Conservation (phyloP, 2,113 vertebrate species). For the Stigmatopora nigra region DNA sequence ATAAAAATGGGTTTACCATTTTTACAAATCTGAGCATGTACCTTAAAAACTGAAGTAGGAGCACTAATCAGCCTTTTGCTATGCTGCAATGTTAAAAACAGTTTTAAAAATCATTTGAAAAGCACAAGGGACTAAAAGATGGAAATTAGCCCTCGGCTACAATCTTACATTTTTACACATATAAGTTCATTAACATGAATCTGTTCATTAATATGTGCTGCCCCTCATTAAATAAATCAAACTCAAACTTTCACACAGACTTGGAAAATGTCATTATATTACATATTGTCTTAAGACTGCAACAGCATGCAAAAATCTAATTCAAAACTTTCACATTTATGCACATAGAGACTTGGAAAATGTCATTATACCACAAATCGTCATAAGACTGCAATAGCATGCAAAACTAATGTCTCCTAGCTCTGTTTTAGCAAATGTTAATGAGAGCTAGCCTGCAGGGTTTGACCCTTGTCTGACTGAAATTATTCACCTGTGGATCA, state of each 20-base stretch:
- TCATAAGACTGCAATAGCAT: neutral
- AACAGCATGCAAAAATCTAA: too few relatives aligned
- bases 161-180: too few relatives aligned
- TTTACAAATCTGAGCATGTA: too few relatives aligned
- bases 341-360: too few relatives aligned
- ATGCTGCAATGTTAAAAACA: neutral
- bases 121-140: too few relatives aligned
- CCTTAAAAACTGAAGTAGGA: neutral
- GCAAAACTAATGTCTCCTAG: neutral
- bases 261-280: neutral
- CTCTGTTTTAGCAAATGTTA: neutral
- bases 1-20: too few relatives aligned
- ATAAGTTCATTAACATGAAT: too few relatives aligned
- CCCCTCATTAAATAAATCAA: too few relatives aligned
- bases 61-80: neutral
- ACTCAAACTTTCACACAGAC: neutral
- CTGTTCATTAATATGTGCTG: too few relatives aligned
- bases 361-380: neutral
- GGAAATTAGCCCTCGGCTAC: too few relatives aligned
- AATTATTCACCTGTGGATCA: slow-evolving; percentile 31
- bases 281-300: neutral
- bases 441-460: neutral
- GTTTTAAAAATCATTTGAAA: too few relatives aligned
- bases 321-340: too few relatives aligned
- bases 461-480: slow-evolving; percentile 3